Evolutionary conservation across 2,888 invertebrate genomes (phyloP).

Genomic region (Sarcophaga carnaria): DNA sequence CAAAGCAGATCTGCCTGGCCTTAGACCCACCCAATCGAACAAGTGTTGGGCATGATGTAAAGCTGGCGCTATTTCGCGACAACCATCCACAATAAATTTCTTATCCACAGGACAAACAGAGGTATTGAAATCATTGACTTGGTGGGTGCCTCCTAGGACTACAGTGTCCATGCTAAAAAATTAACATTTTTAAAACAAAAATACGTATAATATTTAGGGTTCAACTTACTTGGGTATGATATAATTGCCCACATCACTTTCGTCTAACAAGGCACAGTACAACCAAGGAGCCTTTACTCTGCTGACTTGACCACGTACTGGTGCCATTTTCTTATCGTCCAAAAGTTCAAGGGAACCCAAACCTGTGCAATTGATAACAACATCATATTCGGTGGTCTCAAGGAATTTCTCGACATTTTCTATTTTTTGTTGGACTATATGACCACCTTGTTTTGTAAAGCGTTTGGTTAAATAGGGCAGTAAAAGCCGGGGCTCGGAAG

Average conservation of each 20-base stretch:
- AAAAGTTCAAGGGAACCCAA: conserved; percentile 86
- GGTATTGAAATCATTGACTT: conserved; percentile 85
- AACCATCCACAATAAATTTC: conserved; percentile 85
- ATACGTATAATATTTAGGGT: not conserved
- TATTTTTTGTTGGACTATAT: conserved; percentile 83
- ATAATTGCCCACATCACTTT: conserved; percentile 85
- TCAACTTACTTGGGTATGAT: conserved; percentile 89
- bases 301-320: conserved; percentile 90
- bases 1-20: conserved; percentile 86
- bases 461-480: conserved; percentile 86
- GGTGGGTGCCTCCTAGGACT: conserved; percentile 90
- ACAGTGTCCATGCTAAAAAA: conserved; percentile 84
- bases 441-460: conserved; percentile 85
- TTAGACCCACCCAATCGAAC: conserved; percentile 87
- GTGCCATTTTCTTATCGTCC: conserved; percentile 84
- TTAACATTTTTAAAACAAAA: not conserved
- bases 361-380: conserved; percentile 90
- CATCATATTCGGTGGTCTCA: conserved; percentile 82
- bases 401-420: conserved; percentile 83
- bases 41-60: conserved; percentile 84
- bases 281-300: conserved; percentile 88
- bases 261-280: conserved; percentile 84
- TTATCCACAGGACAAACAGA: conserved; percentile 83
- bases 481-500: conserved; percentile 86
- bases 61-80: conserved; percentile 84